Conservation (phyloP, 2,888 invertebrate genomes). For the Sepiola atlantica region DNA sequence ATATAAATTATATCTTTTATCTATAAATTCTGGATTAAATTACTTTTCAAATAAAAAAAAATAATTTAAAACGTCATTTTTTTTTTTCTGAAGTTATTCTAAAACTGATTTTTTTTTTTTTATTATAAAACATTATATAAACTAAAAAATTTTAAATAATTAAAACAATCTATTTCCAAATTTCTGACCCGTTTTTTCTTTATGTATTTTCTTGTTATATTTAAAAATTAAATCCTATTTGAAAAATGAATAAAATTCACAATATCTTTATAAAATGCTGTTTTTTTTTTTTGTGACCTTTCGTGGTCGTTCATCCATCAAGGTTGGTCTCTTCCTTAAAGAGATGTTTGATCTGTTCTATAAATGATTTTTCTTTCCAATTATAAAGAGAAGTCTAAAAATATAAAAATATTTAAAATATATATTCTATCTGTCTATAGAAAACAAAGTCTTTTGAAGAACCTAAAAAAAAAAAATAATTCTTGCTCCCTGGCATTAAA, state of each 20-base stretch:
- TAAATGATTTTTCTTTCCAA: neutral
- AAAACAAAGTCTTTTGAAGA: neutral
- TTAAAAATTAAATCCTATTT: neutral
- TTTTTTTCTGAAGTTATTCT: neutral
- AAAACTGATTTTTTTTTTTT: neutral
- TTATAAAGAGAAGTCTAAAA: neutral
- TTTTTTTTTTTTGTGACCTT: neutral
- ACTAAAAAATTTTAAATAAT: neutral
- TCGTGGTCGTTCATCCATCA: neutral
- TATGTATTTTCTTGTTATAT: neutral
- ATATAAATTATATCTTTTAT: neutral
- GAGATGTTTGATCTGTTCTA: neutral
- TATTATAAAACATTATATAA: conserved; percentile 16
- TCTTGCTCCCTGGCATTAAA: neutral
- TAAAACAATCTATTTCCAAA: neutral
- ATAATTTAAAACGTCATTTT: too few relatives aligned
- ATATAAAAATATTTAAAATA: neutral
- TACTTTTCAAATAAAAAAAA: neutral
- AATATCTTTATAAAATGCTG: neutral
- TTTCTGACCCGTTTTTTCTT: neutral
- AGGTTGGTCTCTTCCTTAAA: neutral
- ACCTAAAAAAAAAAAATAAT: neutral
- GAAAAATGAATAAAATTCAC: neutral
- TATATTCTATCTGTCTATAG: neutral
- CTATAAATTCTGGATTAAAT: neutral